phyloP scores from a whole-genome alignment of 2,888 invertebrate species.

The Drosophila borborema region DNA sequence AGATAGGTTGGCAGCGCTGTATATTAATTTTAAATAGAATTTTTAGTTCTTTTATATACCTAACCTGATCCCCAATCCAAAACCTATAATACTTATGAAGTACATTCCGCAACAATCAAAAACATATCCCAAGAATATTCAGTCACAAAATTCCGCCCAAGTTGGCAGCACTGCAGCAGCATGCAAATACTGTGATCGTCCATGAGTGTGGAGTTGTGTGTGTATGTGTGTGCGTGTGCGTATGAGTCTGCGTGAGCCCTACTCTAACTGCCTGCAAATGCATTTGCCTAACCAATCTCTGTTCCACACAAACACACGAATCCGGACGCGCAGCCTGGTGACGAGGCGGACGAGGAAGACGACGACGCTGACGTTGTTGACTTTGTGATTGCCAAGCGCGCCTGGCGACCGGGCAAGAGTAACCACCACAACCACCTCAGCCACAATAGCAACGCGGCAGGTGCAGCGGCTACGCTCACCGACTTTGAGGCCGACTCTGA shows the following conservation, averaged over 20 bases:
- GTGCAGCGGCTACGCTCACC: conserved; percentile 76
- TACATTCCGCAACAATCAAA: background rate
- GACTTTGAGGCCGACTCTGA: conserved; percentile 88
- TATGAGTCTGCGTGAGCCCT: conserved; percentile 30
- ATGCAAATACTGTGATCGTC: conserved; percentile 26
- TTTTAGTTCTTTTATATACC: background rate
- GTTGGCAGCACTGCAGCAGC: conserved; percentile 68
- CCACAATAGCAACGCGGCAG: conserved; percentile 31
- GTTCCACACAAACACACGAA: conserved; percentile 23
- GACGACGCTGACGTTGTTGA: conserved; percentile 74
- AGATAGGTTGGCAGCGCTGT: background rate
- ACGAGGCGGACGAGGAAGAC: conserved; percentile 82
- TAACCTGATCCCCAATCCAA: background rate
- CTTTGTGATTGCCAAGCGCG: conserved; percentile 68
- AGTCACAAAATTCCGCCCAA: conserved; percentile 16
- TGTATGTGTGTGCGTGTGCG: conserved; percentile 15
- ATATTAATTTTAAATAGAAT: too few relatives aligned
- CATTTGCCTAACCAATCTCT: conserved; percentile 59
- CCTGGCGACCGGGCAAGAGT: conserved; percentile 66
- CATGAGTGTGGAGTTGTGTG: conserved; percentile 9
- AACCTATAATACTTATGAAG: background rate
- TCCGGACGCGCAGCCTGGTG: conserved; percentile 70
- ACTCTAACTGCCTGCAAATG: conserved; percentile 46
- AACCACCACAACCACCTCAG: conserved; percentile 22
- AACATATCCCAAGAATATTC: background rate